Evolutionary conservation across 2,797 vertebrate species (phyloP), one percentile per base, ranked within the genome.

Genomic region (Denticeps clupeoides): DNA sequence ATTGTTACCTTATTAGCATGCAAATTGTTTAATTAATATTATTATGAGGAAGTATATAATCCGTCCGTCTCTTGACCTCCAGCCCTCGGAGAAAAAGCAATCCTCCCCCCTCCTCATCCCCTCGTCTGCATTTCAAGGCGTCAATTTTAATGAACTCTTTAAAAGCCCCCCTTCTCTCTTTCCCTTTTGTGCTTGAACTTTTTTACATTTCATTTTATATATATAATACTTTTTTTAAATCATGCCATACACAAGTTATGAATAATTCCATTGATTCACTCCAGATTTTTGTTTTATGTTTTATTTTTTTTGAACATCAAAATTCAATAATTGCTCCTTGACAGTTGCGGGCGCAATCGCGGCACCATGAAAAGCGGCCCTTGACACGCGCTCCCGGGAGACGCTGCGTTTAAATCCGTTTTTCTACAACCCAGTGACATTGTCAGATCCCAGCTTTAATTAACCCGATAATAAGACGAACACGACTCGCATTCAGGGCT

Each of bases 11-110:
- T 92, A 97, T 97, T 97, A 97, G 91, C 93, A 97, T 97, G 92
- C 92, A 97, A 97, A 97, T 97, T 93, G 92, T 97, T 97, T 97
- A 96, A 97, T 97, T 97, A 97, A 97, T 97, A 97, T 97, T 97
- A 95, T 97, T 97, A 97, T 93, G 91, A 91, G 89, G 89, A 89
- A 94, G 90, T 90, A 90, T 89, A 93, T 93, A 93, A 97, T 92
- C 93, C 91, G 88, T 88, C 91, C 91, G 89, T 95, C 92, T 93
- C 93, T 97, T 97, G 93, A 97, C 93, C 93, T 89, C 89, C 63
- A 87, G 88, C 82, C 89, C 86, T n/a, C n/a, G n/a, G n/a, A n/a
- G n/a, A 85, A 88, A 89, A 83, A 82, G 86, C 84, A 84, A 83
- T 81, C 83, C 83, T 78, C n/a, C n/a, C n/a, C n/a, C n/a, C n/a